Percentiles rank a stretch among this genome's conserved stretches.
Evolutionary conservation across 2,113 vertebrate genomes (phyloP).

Genomic region (Indicator indicator): DNA sequence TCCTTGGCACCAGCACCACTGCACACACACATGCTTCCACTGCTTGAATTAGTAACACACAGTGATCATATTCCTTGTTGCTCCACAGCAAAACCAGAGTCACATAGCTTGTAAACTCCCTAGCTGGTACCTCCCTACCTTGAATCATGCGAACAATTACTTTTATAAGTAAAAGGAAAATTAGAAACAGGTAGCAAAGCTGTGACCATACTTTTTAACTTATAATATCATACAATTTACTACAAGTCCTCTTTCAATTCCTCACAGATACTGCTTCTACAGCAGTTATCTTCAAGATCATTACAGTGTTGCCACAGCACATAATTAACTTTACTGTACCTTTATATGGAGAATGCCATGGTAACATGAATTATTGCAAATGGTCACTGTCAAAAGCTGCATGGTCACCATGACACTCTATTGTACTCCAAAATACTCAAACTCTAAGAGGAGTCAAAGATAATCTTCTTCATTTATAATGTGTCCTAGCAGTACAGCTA

Average conservation of each 20-base stretch:
- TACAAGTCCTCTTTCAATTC: conserved; percentile 2
- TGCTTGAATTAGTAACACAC: neutral
- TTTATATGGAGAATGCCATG: conserved; percentile 10
- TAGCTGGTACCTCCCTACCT: neutral
- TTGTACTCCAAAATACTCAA: neutral
- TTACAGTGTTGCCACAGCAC: neutral
- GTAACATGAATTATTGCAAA: conserved; percentile 49
- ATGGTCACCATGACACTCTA: neutral
- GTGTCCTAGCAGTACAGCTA: neutral
- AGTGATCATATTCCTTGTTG: neutral
- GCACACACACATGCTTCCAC: neutral
- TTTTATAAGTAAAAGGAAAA: neutral
- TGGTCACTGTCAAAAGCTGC: conserved; percentile 8
- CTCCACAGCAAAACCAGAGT: neutral
- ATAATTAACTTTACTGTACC: conserved; percentile 21
- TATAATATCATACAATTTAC: neutral
- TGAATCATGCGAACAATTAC: neutral
- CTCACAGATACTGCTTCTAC: neutral
- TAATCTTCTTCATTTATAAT: conserved; percentile 22
- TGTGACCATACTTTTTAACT: neutral
- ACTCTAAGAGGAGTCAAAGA: conserved; percentile 1
- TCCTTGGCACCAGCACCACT: neutral
- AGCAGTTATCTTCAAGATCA: conserved; percentile 35
- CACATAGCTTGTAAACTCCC: neutral
- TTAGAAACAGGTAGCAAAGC: neutral